These are phyloP conservation scores for Papilio gigon DNA, from an alignment of 2,888 invertebrate species.

Conservation along the genomic window DNA sequence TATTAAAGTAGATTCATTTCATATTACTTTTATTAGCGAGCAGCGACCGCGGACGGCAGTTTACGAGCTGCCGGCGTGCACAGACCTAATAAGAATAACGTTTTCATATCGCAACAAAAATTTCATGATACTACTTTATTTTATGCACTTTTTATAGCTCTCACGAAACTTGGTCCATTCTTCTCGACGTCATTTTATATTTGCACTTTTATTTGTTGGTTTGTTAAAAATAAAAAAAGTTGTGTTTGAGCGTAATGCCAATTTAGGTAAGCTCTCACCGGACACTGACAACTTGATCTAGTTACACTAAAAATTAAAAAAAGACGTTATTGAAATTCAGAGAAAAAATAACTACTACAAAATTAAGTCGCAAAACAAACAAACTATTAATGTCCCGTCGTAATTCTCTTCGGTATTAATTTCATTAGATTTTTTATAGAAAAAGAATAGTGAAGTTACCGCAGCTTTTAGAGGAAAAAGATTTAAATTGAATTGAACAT, in stretches of 20 bases:
- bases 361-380: too few relatives aligned
- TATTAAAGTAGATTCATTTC: too few relatives aligned
- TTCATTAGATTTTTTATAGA: too few relatives aligned
- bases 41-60: background rate
- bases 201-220: background rate
- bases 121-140: background rate
- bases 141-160: slow-evolving; percentile 16
- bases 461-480: background rate
- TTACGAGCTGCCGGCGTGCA: slow-evolving; percentile 8
- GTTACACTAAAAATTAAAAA: too few relatives aligned
- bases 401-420: too few relatives aligned
- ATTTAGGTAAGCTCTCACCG: background rate
- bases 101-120: slow-evolving; percentile 20
- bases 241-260: background rate
- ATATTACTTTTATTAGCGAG: background rate
- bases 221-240: background rate
- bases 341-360: too few relatives aligned
- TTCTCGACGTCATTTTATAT: background rate
- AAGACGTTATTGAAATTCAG: too few relatives aligned
- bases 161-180: slow-evolving; percentile 1
- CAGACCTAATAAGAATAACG: slow-evolving; percentile 4
- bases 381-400: too few relatives aligned
- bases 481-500: background rate
- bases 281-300: too few relatives aligned
- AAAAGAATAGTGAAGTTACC: too few relatives aligned